phyloP scores from a whole-genome alignment of 2,797 vertebrate species.

The Xerus rutilus region DNA sequence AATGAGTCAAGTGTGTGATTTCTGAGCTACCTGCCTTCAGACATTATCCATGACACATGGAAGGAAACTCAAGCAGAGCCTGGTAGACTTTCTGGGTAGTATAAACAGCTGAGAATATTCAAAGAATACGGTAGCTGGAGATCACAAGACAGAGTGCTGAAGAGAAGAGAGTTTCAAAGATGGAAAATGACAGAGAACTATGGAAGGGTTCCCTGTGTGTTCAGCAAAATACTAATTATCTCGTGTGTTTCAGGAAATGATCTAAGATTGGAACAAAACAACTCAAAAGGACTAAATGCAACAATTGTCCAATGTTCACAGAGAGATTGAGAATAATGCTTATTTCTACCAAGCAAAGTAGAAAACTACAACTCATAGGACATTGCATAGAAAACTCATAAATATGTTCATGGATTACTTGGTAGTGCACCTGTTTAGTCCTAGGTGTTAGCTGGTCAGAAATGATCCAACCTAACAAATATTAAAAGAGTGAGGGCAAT shows the following conservation, averaged over 20 bases:
- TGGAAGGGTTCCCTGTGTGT: not conserved
- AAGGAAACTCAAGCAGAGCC: not conserved
- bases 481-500: not conserved
- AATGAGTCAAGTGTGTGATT: not conserved
- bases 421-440: not conserved
- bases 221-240: not conserved
- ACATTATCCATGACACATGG: not conserved
- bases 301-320: not conserved
- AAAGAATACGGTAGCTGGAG: not conserved
- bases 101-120: not conserved
- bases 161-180: not conserved
- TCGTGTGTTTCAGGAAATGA: not conserved
- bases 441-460: not conserved
- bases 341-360: not conserved
- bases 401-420: not conserved
- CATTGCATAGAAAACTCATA: not conserved
- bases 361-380: not conserved
- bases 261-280: not conserved
- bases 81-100: not conserved
- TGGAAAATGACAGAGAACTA: not conserved
- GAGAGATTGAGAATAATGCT: not conserved
- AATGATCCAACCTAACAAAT: not conserved
- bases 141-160: not conserved
- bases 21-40: not conserved
- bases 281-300: not conserved